These are phyloP conservation scores for Sphenodon punctatus DNA, from an alignment of 2,797 vertebrate genomes.

Conservation along the genomic window DNA sequence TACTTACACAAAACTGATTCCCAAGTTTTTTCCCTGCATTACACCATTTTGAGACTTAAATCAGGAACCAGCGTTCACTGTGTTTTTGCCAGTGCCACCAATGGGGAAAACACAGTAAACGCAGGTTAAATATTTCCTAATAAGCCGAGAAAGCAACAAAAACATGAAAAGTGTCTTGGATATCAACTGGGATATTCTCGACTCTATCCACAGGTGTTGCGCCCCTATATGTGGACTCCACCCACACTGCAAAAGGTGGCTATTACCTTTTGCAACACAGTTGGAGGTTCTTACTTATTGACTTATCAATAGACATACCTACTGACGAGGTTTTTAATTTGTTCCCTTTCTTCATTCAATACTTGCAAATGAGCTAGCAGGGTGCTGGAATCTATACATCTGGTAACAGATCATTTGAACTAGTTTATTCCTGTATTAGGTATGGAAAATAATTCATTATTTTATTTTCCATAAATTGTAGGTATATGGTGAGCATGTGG, in stretches of 20 bases:
- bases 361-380: constrained; percentile 16
- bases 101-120: no score
- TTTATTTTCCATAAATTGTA: constrained; percentile 38
- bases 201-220: no score
- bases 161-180: no score
- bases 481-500: constrained; percentile 42
- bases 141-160: no score
- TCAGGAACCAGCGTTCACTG: no score
- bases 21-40: no score
- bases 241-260: neutral
- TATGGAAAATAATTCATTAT: constrained; percentile 49
- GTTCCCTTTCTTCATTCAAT: neutral
- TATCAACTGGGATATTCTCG: no score
- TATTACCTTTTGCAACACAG: neutral
- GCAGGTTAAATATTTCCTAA: no score
- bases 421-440: constrained; percentile 51
- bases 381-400: constrained; percentile 34
- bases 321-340: neutral
- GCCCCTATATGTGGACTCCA: no score
- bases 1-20: no score
- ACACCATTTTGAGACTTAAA: no score
- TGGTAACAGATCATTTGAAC: constrained; percentile 7
- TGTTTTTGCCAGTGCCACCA: no score
- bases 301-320: neutral
- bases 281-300: neutral